These are phyloP conservation scores for Helicoverpa armigera DNA, from an alignment of 1,140 invertebrate genomes.

Conservation along the genomic window DNA sequence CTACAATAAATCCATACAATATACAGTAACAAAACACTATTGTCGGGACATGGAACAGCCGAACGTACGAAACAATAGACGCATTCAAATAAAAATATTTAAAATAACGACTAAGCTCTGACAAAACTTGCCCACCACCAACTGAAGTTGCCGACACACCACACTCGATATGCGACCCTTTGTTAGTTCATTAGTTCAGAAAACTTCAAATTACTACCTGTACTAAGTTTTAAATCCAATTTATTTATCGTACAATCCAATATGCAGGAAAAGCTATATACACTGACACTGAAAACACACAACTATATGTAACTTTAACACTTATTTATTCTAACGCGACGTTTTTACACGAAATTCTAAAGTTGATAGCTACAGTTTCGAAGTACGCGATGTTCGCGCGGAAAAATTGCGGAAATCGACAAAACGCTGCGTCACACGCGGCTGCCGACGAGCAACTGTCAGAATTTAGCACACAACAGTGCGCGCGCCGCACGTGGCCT, in stretches of 20 bases:
- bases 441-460: conserved; percentile 69
- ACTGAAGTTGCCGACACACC: conserved; percentile 40
- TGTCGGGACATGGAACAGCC: conserved; percentile 24
- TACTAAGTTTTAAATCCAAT: conserved; percentile 42
- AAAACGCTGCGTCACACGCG: conserved; percentile 53
- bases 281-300: conserved; percentile 39
- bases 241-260: conserved; percentile 44
- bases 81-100: conserved; percentile 65
- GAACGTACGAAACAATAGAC: conserved; percentile 55
- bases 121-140: conserved; percentile 61
- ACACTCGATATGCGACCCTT: conserved; percentile 41
- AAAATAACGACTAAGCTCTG: conserved; percentile 69
- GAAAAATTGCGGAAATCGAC: conserved; percentile 49
- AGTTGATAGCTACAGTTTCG: conserved; percentile 51
- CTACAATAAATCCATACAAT: conserved; percentile 46
- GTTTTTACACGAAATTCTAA: conserved; percentile 10
- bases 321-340: conserved; percentile 22
- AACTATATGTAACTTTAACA: conserved; percentile 9
- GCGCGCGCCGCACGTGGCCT: conserved; percentile 83
- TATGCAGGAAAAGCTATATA: conserved; percentile 16
- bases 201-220: conserved; percentile 54
- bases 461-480: conserved; percentile 61
- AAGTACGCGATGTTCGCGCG: conserved; percentile 52
- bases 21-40: conserved; percentile 51
- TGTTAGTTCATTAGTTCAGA: conserved; percentile 54